These are phyloP conservation scores for Eira barbara DNA, from an alignment of 2,113 vertebrate species.

Conservation along the genomic window DNA sequence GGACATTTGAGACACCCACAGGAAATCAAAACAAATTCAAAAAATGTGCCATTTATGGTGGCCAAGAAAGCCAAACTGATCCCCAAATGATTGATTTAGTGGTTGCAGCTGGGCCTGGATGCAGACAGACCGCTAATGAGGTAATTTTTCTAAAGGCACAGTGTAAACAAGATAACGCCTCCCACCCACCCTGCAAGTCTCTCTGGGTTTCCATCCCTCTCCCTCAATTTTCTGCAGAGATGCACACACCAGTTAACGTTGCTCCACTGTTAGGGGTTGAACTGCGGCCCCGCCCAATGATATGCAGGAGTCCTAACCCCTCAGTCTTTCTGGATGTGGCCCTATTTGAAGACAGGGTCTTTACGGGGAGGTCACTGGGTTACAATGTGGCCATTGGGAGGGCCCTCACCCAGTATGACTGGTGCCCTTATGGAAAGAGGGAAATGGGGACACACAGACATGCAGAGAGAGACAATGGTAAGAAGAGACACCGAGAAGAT, in stretches of 20 bases:
- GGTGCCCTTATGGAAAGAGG: neutral
- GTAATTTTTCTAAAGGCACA: constrained; percentile 76
- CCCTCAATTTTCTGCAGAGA: constrained; percentile 9
- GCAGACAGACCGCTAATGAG: constrained; percentile 76
- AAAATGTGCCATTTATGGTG: constrained; percentile 63
- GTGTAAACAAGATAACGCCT: constrained; percentile 53
- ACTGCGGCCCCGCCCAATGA: neutral
- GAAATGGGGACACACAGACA: neutral
- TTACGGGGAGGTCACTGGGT: neutral
- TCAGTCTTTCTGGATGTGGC: neutral
- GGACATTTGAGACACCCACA: constrained; percentile 57
- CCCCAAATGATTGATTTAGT: constrained; percentile 67
- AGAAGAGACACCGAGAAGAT: neutral
- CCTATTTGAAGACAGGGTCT: neutral
- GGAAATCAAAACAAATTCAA: constrained; percentile 51
- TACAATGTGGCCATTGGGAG: neutral
- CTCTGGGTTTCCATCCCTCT: neutral
- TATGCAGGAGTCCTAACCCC: neutral
- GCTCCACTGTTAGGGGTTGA: neutral
- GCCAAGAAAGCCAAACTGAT: constrained; percentile 52
- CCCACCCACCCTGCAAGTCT: neutral
- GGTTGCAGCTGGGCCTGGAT: constrained; percentile 59
- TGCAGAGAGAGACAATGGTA: neutral
- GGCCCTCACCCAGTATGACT: neutral
- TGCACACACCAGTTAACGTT: neutral